Evolutionary conservation across 2,113 vertebrate genomes (phyloP), one percentile per base, ranked within the genome.

Genomic region (Eubucco bourcierii): DNA sequence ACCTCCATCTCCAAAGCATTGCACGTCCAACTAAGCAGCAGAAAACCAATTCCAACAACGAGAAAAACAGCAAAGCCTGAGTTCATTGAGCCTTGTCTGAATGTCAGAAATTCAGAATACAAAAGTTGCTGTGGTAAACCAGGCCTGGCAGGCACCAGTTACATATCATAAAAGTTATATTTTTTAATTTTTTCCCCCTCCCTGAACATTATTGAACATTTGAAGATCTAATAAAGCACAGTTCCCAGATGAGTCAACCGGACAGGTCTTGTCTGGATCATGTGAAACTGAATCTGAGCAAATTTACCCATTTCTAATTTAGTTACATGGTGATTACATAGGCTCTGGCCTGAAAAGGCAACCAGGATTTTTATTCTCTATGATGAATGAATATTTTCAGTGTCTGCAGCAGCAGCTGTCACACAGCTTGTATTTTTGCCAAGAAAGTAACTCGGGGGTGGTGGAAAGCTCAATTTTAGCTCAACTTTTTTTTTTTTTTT

Each of bases 301-400:
- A 95, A 96, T 91, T 91, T 95, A 96, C 95, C 90, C 39, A 95
- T 95, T 90, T 92, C 96, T 97, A 93, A 97, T 96, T 96, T 94
- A 78, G 96, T 97, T 97, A 97, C 95, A 96, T 47, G 91, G 95
- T 97, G 85, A 96, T 97, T 96, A 97, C 85, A 59, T 72, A 81
- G 93, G 58, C 86, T 93, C 96, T 96, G 87, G 0, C 55, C 93
- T 70, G 74, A 81, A 81, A 60, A 77, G 88, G 89, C 81, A 94
- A 64, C 1, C 11, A 88, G 58, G 61, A 84, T 81, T 93, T 93
- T 86, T 72, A 85, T 91, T 94, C 94, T 93, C 77, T 81, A 10
- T 88, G 80, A 90, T 88, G 80, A 91, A 91, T 86, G 74, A 94
- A 60, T 34, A n/a, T 79, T 88, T 88, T 90, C 63, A 81, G 59